Evolutionary conservation across 2,113 vertebrate species (phyloP), one percentile per base, ranked within the genome.

Genomic region (Salminus brasiliensis): DNA sequence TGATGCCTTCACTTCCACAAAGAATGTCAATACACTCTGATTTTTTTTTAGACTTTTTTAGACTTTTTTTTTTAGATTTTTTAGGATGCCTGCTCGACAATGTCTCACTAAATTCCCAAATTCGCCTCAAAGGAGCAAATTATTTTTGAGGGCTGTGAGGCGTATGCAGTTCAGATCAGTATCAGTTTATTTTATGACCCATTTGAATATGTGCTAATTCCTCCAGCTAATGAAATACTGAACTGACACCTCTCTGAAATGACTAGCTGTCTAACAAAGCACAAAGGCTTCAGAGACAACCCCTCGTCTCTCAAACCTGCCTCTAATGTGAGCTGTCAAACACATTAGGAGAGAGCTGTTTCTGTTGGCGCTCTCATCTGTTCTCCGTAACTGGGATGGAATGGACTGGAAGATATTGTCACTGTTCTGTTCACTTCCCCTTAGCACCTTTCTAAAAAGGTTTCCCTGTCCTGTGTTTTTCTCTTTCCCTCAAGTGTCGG

Each of bases 151-250:
- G 27, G 49, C 16, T 6, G 21, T 15, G 39, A 63, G 15, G 18
- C 49, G 12, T 21, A 21, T 47, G 43, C 68, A 53, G 18, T 75
- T 36, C 43, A 45, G 60, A 65, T 75, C 52, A 74, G n/a, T 47
- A 29, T 47, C 41, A 74, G 34, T 34, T 63, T 9, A 63, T 63
- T 34, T 63, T 9, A 63, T 63, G 60, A 63, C 60, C 34, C 30
- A 63, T 47, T n/a, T 47, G 27, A 63, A 75, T 9, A 65, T 34
- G 21, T 49, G 29, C 29, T 65, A 30, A 49, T 43, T 21, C 45
- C 21, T 7, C 3, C 3, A 43, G 43, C 57, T 74, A 74, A 62
- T 62, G 72, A 45, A 36, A 55, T 5, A 57, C 10, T 45, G 25
- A 34, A 16, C 45, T 27, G 25, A n/a, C 27, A 53, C 29, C 9